Conservation (phyloP, 2,113 vertebrate genomes). For the Onychostruthus taczanowskii region DNA sequence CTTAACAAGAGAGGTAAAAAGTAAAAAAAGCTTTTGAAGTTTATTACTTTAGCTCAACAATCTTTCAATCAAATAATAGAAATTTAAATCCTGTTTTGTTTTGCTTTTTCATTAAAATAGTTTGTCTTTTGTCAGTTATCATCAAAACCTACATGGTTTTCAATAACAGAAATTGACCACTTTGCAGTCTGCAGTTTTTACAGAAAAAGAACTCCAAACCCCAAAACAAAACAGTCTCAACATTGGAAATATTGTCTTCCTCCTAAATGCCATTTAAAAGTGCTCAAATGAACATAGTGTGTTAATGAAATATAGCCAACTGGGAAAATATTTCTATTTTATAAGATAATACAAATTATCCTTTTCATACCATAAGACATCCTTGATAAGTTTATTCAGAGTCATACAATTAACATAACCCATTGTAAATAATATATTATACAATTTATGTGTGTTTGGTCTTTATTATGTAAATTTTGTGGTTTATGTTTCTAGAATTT, state of each 20-base stretch:
- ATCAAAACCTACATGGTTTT: not conserved
- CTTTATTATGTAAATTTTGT: not conserved
- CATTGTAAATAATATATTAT: not conserved
- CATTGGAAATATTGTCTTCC: not conserved
- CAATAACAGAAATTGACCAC: not conserved
- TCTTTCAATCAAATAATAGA: not conserved
- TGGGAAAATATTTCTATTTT: not conserved
- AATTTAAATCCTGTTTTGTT: not conserved
- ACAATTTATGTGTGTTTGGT: not conserved
- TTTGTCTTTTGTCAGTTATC: not conserved
- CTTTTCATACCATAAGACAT: not conserved
- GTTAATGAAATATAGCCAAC: not conserved
- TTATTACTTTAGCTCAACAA: not conserved
- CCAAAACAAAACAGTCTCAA: not conserved
- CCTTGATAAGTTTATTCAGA: not conserved
- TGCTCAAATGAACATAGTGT: not conserved
- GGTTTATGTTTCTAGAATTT: not conserved
- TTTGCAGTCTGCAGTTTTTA: not conserved
- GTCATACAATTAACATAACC: not conserved
- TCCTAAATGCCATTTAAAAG: not conserved
- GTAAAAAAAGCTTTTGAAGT: rapidly evolving
- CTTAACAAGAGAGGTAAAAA: not conserved
- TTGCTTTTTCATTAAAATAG: not conserved
- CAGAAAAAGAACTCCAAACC: rapidly evolving
- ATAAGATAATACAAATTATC: not conserved